phyloP scores from a whole-genome alignment of 2,888 invertebrate genomes.

The Lasioglossum oenotherae region DNA sequence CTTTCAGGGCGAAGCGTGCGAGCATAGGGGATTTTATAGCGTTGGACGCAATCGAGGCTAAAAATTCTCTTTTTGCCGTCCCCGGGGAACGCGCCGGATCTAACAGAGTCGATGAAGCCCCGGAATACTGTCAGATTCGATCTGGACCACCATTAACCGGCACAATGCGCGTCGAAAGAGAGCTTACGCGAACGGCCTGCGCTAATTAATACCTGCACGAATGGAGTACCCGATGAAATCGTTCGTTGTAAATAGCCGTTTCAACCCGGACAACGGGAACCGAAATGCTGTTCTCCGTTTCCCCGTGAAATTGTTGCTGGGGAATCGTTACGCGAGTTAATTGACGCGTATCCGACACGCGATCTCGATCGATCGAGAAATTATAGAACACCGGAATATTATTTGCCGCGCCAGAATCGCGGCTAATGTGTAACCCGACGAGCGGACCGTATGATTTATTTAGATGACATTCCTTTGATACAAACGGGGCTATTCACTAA shows the following conservation, averaged over 20 bases:
- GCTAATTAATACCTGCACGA: slow-evolving; percentile 73
- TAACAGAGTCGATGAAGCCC: slow-evolving; percentile 29
- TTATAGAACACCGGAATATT: slow-evolving; percentile 22
- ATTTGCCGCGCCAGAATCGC: neutral
- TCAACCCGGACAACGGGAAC: slow-evolving; percentile 31
- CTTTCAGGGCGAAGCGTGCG: no score
- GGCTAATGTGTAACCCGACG: neutral
- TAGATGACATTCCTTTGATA: slow-evolving; percentile 25
- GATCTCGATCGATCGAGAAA: slow-evolving; percentile 29
- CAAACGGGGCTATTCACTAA: slow-evolving; percentile 20
- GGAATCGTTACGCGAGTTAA: slow-evolving; percentile 21
- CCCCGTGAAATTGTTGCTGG: slow-evolving; percentile 11
- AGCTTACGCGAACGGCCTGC: slow-evolving; percentile 65
- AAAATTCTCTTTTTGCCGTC: slow-evolving; percentile 7
- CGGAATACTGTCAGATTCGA: slow-evolving; percentile 72
- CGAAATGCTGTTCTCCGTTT: slow-evolving; percentile 3
- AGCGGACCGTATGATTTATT: slow-evolving; percentile 25
- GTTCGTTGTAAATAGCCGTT: slow-evolving; percentile 31
- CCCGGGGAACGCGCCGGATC: neutral
- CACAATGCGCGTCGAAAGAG: slow-evolving; percentile 59
- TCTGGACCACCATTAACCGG: slow-evolving; percentile 68
- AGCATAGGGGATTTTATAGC: neutral
- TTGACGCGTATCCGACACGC: slow-evolving; percentile 21
- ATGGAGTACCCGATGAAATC: slow-evolving; percentile 43
- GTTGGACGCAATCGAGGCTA: neutral